Conservation (phyloP, 2,113 vertebrate species). For the Notiomystis cincta region DNA sequence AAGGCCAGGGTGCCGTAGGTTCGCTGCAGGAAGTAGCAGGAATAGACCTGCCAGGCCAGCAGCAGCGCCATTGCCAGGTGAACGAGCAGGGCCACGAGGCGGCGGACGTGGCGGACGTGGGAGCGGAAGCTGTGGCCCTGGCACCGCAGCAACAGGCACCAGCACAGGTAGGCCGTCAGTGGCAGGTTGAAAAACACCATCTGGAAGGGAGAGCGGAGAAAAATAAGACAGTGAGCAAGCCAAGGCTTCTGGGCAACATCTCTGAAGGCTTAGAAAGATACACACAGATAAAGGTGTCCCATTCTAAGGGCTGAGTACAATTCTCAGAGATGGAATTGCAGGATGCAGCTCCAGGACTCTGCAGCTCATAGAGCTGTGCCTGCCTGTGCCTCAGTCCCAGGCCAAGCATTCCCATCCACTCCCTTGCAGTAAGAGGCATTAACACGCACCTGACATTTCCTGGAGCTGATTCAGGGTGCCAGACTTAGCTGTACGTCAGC, state of each 20-base stretch:
- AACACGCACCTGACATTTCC: neutral
- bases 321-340: neutral
- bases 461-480: neutral
- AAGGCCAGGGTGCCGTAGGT: constrained; percentile 87
- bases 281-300: neutral
- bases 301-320: neutral
- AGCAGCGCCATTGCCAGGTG: constrained; percentile 82
- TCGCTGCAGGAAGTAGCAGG: constrained; percentile 86
- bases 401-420: neutral
- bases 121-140: constrained; percentile 83
- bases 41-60: constrained; percentile 87
- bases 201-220: constrained; percentile 66
- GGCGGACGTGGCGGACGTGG: constrained; percentile 73
- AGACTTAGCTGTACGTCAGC: neutral
- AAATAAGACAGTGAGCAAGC: neutral
- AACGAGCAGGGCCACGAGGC: constrained; percentile 56
- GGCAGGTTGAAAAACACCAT: constrained; percentile 92
- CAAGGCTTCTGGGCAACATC: neutral
- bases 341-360: neutral
- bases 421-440: neutral
- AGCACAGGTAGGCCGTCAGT: constrained; percentile 88
- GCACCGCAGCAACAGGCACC: constrained; percentile 87
- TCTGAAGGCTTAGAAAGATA: neutral
- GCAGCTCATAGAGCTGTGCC: neutral
- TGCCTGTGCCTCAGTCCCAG: neutral